These are phyloP conservation scores for Smithornis capensis DNA, from an alignment of 2,113 vertebrate species.

Conservation along the genomic window DNA sequence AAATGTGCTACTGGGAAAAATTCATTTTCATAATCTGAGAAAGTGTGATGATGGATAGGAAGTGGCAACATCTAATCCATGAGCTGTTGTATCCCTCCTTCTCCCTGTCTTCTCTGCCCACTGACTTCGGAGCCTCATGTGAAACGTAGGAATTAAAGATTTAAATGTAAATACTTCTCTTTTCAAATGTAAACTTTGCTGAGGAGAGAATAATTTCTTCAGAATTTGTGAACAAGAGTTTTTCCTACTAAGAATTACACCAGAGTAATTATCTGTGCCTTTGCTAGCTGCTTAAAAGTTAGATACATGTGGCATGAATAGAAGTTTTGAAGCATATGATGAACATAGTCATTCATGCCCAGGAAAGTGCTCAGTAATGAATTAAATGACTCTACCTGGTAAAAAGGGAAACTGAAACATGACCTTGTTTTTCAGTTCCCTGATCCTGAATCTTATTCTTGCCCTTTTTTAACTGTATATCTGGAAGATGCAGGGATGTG, in stretches of 20 bases:
- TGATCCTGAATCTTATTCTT: background rate
- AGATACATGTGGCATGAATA: background rate
- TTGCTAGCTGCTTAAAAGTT: background rate
- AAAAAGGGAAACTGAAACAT: background rate
- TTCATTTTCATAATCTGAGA: constrained; percentile 62
- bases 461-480: background rate
- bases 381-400: background rate
- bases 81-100: background rate
- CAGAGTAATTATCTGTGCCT: background rate
- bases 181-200: background rate
- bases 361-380: background rate
- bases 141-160: background rate
- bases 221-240: background rate
- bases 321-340: background rate
- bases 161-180: background rate
- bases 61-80: constrained; percentile 46
- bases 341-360: background rate
- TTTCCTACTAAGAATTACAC: background rate
- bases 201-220: background rate
- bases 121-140: background rate
- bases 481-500: background rate
- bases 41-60: background rate
- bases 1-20: constrained; percentile 53
- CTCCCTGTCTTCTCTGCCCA: background rate
- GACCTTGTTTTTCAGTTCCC: background rate